Base-by-base conservation (phyloP, 2,888 invertebrate species). In the Salticus scenicus region DNA sequence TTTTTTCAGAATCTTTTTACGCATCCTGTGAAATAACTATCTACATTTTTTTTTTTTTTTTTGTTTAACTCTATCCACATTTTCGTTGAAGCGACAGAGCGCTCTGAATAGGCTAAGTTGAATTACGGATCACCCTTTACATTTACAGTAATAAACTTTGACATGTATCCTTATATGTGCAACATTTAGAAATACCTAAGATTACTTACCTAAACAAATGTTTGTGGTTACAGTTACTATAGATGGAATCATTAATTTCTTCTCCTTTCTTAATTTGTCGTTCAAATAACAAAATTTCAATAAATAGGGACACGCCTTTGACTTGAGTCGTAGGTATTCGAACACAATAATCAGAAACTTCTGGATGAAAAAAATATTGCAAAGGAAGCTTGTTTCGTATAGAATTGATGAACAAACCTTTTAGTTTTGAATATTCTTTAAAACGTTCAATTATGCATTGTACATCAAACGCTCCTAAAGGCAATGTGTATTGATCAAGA, bases 401-500 rank as follows among this genome's bases (percentile, higher is more conserved):
- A 17, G 77, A 47, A 17, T 83, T 73, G 0, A 77, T 17, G 14
- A 83, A 77, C 5, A 83, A 17, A 0, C 83, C 77, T 51, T 77
- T 77, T 33, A 76, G 66, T 12, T 76, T 27, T 1, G 83, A 73
- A 33, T 83, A 83, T 33, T 83, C 83, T n/a, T 72, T 28, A 37
- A 83, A 83, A 4, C 83, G 30, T 1, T 71, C 71, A 10, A 64
- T 72, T n/a, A 83, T 77, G 64, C 83, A 83, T 5, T 72, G 47
- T 2, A 83, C 77, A 10, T 83, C 83, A 31, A 83, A 83, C 24
- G 77, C 72, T 1, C 71, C 66, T 14, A 83, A 57, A 7, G 83
- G 83, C 17, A 66, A 51, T 4, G 37, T 30, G 33, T 83, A 83
- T 14, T 83, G 83, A 41, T 83, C 83, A 14, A 83, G 37, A n/a